Evolutionary conservation across 2,797 vertebrate species (phyloP).

Genomic region (Pseudopleuronectes americanus): DNA sequence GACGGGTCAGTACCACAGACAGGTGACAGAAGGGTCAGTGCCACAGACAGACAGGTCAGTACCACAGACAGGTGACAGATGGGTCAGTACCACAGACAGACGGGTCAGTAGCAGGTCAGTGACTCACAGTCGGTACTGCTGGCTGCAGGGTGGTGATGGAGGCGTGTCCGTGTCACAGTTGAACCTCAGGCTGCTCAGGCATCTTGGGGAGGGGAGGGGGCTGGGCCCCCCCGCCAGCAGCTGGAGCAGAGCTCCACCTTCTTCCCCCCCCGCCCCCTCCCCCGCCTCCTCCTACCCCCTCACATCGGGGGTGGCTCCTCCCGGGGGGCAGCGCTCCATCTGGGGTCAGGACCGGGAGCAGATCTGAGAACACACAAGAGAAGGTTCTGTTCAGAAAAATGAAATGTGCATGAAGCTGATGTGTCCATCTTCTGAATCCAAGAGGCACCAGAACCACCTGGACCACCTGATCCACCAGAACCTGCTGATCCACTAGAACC

Average conservation of each 20-base stretch:
- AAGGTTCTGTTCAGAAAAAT: neutral
- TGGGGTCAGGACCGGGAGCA: slow-evolving; percentile 42
- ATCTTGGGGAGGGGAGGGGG: slow-evolving; percentile 91
- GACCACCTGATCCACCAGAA: too few species aligned
- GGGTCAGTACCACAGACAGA: neutral
- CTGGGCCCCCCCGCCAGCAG: slow-evolving; percentile 91
- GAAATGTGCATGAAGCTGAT: too few species aligned
- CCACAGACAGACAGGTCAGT: neutral
- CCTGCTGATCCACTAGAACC: too few species aligned
- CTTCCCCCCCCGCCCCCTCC: slow-evolving; percentile 50
- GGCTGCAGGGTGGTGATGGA: slow-evolving; percentile 93
- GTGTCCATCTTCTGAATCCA: too few species aligned
- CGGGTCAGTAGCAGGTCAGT: neutral
- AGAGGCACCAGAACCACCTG: too few species aligned
- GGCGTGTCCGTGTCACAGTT: slow-evolving; percentile 92
- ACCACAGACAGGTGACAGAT: neutral
- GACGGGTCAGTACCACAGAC: too few species aligned
- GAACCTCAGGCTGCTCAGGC: slow-evolving; percentile 93
- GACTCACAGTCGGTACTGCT: slow-evolving; percentile 80
- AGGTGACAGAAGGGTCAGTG: too few species aligned
- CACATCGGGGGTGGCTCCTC: slow-evolving; percentile 37
- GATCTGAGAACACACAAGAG: slow-evolving; percentile 46
- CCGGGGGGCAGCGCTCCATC: slow-evolving; percentile 27
- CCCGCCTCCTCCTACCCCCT: slow-evolving; percentile 3
- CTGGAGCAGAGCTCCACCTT: slow-evolving; percentile 83